Conservation (phyloP, 1,140 invertebrate species). For the Archivesica marissinica region DNA sequence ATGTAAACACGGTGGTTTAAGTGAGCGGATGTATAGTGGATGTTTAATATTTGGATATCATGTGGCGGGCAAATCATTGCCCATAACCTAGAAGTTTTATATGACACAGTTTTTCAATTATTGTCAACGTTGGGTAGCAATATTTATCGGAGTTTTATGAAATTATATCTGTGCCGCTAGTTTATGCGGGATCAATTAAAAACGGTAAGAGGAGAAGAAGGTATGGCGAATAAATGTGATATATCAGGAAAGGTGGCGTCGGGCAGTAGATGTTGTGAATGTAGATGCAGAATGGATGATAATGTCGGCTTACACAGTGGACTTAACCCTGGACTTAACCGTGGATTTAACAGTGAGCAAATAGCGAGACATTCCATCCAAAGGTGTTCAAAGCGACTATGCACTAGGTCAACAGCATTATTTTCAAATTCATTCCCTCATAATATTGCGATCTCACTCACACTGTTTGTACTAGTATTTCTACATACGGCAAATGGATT, state of each 20-base stretch:
- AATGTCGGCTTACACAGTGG: background rate
- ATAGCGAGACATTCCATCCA: background rate
- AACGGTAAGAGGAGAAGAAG: background rate
- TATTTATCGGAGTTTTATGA: slow-evolving; percentile 6
- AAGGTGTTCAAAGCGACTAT: background rate
- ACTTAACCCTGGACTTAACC: background rate
- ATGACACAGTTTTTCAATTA: slow-evolving; percentile 1
- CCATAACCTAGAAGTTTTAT: background rate
- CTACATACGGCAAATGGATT: slow-evolving; percentile 7
- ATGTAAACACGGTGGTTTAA: slow-evolving; percentile 6
- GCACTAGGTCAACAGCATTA: background rate
- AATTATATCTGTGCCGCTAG: no score
- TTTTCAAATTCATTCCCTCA: background rate
- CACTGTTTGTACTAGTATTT: background rate
- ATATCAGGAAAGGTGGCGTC: background rate
- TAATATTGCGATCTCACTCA: background rate
- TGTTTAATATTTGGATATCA: slow-evolving; percentile 1
- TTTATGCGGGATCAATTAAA: no score
- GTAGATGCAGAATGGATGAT: background rate
- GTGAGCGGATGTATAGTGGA: background rate
- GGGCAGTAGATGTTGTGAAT: background rate
- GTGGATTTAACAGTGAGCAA: background rate
- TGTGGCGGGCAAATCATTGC: background rate
- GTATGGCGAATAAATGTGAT: background rate
- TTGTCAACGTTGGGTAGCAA: background rate